A percentile compares a stretch with the other conserved stretches of the same genome.
These are phyloP conservation scores for Electrophaes corylata DNA, from an alignment of 2,888 invertebrate genomes.

Conservation along the genomic window DNA sequence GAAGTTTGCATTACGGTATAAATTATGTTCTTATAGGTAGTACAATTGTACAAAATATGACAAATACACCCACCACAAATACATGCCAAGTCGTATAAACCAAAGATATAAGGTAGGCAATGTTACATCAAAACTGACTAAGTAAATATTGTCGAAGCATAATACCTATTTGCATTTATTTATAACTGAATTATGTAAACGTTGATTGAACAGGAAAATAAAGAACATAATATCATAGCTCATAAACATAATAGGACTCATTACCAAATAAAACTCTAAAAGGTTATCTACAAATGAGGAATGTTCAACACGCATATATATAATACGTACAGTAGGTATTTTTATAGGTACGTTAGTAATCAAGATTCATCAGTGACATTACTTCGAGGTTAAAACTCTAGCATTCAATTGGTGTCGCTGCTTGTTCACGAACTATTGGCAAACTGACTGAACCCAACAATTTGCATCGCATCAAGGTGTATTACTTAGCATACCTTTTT, in stretches of 20 bases:
- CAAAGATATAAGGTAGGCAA: not conserved
- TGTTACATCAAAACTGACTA: too few species aligned
- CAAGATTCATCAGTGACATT: slow-evolving; percentile 40
- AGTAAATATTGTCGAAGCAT: too few species aligned
- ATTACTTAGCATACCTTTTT: slow-evolving; percentile 39
- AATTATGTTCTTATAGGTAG: not conserved
- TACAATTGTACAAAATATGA: too few species aligned
- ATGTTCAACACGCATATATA: not conserved
- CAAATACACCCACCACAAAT: not conserved
- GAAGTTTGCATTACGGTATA: not conserved
- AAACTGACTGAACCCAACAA: slow-evolving; percentile 46
- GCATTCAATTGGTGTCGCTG: slow-evolving; percentile 39
- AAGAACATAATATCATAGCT: not conserved
- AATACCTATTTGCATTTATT: not conserved
- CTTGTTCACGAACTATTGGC: slow-evolving; percentile 44
- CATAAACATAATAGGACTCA: too few species aligned
- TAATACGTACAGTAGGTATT: slow-evolving; percentile 10
- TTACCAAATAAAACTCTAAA: not conserved
- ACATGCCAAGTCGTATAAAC: not conserved
- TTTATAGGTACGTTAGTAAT: slow-evolving; percentile 39
- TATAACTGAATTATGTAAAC: not conserved
- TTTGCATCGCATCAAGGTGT: slow-evolving; percentile 57
- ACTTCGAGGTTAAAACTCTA: slow-evolving; percentile 42
- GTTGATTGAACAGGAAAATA: not conserved
- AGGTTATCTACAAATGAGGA: not conserved